phyloP scores from a whole-genome alignment of 1,140 invertebrate genomes.

The Meloidogyne floridensis region DNA sequence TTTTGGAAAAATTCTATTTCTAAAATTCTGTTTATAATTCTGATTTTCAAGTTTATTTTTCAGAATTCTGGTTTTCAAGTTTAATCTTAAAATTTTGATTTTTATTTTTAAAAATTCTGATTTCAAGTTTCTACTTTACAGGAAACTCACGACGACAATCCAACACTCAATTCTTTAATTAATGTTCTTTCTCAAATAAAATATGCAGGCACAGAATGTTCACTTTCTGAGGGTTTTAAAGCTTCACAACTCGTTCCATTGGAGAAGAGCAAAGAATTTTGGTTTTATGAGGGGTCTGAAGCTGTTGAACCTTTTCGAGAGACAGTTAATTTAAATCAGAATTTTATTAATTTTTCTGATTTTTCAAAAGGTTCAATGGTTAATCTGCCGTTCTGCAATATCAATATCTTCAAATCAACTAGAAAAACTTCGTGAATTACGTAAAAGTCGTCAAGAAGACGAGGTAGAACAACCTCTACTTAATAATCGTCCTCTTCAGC shows the following conservation, averaged over 20 bases:
- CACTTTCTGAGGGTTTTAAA: slow-evolving; percentile 41
- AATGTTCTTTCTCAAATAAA: slow-evolving; percentile 55
- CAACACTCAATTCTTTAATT: slow-evolving; percentile 52
- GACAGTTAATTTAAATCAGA: slow-evolving; percentile 25
- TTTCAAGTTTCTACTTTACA: slow-evolving; percentile 14
- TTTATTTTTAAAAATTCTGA: neutral
- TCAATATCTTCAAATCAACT: slow-evolving; percentile 61
- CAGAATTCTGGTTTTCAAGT: neutral
- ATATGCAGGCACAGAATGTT: slow-evolving; percentile 55
- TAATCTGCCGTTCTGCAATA: slow-evolving; percentile 63
- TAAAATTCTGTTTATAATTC: neutral
- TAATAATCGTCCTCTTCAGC: slow-evolving; percentile 53
- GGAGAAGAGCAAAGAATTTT: slow-evolving; percentile 65
- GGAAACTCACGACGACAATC: slow-evolving; percentile 64
- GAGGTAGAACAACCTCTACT: slow-evolving; percentile 60
- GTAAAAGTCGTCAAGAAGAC: slow-evolving; percentile 55
- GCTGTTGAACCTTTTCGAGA: slow-evolving; percentile 63
- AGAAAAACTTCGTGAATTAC: slow-evolving; percentile 58
- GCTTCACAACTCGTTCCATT: slow-evolving; percentile 44
- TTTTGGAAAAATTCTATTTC: neutral
- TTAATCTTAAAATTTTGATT: neutral
- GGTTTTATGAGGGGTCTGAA: slow-evolving; percentile 64
- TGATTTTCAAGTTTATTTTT: neutral
- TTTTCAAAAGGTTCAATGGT: slow-evolving; percentile 53
- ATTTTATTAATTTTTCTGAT: neutral